Conservation (phyloP, 2,888 invertebrate species). For the Sinohyriopsis cumingii region DNA sequence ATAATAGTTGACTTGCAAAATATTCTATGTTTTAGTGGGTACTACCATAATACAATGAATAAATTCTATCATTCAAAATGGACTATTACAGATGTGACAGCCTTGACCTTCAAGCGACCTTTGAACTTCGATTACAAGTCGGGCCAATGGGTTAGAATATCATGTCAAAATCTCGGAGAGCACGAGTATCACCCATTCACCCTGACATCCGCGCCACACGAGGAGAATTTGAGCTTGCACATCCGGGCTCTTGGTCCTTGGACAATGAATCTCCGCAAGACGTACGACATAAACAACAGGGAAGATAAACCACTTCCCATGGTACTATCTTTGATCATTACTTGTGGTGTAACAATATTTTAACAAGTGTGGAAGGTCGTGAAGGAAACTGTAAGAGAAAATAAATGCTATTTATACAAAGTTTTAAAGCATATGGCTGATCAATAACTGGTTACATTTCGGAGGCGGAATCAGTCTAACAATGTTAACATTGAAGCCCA, state of each 20-base stretch:
- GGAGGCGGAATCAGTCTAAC: no score
- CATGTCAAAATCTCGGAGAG: constrained; percentile 75
- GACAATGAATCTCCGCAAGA: constrained; percentile 75
- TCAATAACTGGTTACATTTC: no score
- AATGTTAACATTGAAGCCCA: no score
- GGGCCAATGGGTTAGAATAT: constrained; percentile 79
- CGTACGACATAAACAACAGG: constrained; percentile 60
- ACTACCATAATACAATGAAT: not conserved
- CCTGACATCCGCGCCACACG: constrained; percentile 78
- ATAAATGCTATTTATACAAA: no score
- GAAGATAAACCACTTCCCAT: constrained; percentile 35
- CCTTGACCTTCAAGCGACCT: constrained; percentile 76
- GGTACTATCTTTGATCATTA: constrained; percentile 16
- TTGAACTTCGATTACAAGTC: constrained; percentile 77
- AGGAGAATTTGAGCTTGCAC: constrained; percentile 76
- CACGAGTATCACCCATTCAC: constrained; percentile 79
- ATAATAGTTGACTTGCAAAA: no score
- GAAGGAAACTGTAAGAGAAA: no score
- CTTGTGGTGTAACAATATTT: not conserved
- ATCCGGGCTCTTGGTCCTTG: constrained; percentile 79
- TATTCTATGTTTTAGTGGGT: no score
- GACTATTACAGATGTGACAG: constrained; percentile 75
- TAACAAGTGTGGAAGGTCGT: not conserved
- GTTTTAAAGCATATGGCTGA: no score
- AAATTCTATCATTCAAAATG: not conserved